Evolutionary conservation across 2,113 vertebrate genomes (phyloP).

Genomic region (Carassius auratus): DNA sequence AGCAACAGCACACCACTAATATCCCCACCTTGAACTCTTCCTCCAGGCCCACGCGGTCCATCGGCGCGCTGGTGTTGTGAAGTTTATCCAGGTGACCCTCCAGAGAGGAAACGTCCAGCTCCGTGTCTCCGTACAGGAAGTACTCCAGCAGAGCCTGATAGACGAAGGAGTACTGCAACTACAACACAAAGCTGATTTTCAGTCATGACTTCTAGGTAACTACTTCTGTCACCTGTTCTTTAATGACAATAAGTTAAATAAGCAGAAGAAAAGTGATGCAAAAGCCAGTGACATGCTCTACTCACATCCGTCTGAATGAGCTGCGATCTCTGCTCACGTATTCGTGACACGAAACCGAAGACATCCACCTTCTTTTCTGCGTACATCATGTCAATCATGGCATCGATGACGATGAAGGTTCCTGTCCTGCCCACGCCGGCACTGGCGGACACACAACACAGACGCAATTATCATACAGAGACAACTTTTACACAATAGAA

Average conservation of each 20-base stretch:
- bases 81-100: conserved; percentile 93
- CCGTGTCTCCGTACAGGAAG: conserved; percentile 97
- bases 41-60: conserved; percentile 90
- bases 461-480: conserved; percentile 24
- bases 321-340: conserved; percentile 94
- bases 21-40: conserved; percentile 90
- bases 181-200: conserved; percentile 45
- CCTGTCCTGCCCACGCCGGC: conserved; percentile 95
- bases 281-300: conserved; percentile 16
- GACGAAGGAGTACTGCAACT: conserved; percentile 99
- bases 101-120: conserved; percentile 94
- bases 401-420: conserved; percentile 96
- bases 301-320: conserved; percentile 98
- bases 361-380: conserved; percentile 87
- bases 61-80: conserved; percentile 77
- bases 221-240: background rate
- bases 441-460: conserved; percentile 66
- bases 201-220: background rate
- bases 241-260: background rate
- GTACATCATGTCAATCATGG: conserved; percentile 94
- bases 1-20: background rate
- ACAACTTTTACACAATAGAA: no score
- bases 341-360: conserved; percentile 90
- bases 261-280: no score
- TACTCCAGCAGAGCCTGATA: conserved; percentile 97